phyloP scores from a whole-genome alignment of 2,888 invertebrate species.

The Aelia acuminata region DNA sequence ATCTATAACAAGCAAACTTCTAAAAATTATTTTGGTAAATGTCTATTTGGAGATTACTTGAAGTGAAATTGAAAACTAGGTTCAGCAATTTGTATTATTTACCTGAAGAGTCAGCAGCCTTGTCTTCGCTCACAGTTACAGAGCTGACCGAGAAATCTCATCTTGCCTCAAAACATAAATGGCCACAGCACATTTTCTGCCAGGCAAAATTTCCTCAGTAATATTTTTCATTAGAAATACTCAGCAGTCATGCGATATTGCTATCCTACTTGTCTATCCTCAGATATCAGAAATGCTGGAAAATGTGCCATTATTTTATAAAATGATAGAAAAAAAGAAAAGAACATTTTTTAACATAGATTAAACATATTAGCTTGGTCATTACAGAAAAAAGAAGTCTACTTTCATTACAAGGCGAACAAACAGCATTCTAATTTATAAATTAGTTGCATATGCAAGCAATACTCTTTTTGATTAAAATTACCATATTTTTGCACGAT shows the following conservation, averaged over 20 bases:
- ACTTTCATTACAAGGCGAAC: too few species aligned
- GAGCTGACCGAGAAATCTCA: neutral
- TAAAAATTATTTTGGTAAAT: neutral
- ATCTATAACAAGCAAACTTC: slow-evolving; percentile 30
- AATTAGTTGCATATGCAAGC: too few species aligned
- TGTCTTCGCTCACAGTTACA: neutral
- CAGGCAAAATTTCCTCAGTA: neutral
- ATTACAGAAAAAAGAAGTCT: too few species aligned
- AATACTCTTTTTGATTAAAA: too few species aligned
- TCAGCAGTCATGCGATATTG: neutral
- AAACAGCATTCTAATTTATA: too few species aligned
- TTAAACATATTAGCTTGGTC: neutral
- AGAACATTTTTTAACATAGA: neutral
- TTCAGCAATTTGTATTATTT: neutral
- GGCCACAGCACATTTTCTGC: neutral
- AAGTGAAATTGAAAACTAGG: neutral
- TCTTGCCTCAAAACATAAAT: slow-evolving; percentile 1
- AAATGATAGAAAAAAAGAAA: slow-evolving; percentile 1
- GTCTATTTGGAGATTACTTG: neutral
- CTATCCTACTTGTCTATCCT: slow-evolving; percentile 34
- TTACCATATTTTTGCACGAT: too few species aligned
- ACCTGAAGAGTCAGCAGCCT: neutral
- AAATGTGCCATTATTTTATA: slow-evolving; percentile 20
- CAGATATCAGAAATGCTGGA: slow-evolving; percentile 36
- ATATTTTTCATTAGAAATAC: slow-evolving; percentile 17